Conservation (phyloP, 2,888 invertebrate genomes). For the Sminthurinus aureus region DNA sequence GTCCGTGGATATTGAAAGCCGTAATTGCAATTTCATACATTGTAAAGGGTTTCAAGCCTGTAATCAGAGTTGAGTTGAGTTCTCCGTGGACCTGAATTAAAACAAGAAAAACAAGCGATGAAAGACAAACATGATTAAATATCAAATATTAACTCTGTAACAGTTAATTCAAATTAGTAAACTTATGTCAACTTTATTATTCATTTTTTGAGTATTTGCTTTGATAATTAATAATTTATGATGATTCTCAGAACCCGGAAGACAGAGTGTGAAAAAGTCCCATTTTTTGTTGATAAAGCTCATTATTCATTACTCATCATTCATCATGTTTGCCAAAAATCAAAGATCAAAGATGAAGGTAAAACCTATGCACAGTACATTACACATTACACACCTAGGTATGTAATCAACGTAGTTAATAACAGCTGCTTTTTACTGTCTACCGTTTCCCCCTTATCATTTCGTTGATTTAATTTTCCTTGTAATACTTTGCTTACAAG, state of each 20-base stretch:
- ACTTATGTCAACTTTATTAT: not conserved
- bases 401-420: not conserved
- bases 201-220: too few relatives aligned
- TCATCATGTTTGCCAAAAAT: too few relatives aligned
- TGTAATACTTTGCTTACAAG: too few relatives aligned
- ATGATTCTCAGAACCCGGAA: not conserved
- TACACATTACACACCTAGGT: too few relatives aligned
- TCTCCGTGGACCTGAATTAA: constrained; percentile 67
- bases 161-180: not conserved
- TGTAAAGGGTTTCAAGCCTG: constrained; percentile 76
- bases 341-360: too few relatives aligned
- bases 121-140: not conserved
- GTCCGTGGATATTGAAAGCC: constrained; percentile 77
- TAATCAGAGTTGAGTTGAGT: constrained; percentile 69
- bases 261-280: not conserved
- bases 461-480: too few relatives aligned
- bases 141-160: not conserved
- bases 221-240: not conserved
- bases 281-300: too few relatives aligned
- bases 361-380: too few relatives aligned
- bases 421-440: not conserved
- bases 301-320: too few relatives aligned
- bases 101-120: too few relatives aligned
- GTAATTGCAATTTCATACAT: constrained; percentile 83
- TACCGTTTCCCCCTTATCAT: not conserved